Percentiles rank a stretch among this genome's conserved stretches.
These are phyloP conservation scores for Microtus ochrogaster DNA, from an alignment of 2,113 vertebrate genomes.

Conservation along the genomic window DNA sequence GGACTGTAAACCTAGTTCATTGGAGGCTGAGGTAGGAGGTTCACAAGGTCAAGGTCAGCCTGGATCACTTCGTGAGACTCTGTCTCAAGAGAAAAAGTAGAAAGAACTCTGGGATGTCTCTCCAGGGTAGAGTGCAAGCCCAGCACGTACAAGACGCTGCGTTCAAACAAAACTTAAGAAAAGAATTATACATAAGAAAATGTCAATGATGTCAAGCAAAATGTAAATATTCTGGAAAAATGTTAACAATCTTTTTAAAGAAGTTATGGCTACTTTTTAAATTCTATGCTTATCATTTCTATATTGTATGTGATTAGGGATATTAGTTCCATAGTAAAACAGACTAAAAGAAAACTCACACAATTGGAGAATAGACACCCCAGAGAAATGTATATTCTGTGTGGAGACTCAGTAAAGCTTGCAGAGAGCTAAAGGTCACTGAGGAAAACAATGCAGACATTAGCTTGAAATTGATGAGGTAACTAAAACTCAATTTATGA, in stretches of 20 bases:
- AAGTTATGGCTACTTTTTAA: neutral
- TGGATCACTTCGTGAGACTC: neutral
- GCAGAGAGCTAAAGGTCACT: constrained; percentile 19
- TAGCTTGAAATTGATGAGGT: constrained; percentile 42
- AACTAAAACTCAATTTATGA: constrained; percentile 41
- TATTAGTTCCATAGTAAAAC: constrained; percentile 16
- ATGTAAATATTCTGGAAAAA: constrained; percentile 28
- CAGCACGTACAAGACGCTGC: neutral
- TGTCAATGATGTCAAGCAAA: neutral
- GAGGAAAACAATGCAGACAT: neutral
- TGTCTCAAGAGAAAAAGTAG: neutral
- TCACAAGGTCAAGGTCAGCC: neutral
- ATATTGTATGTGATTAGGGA: neutral
- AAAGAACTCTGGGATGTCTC: neutral
- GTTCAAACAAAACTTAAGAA: neutral
- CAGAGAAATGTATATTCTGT: neutral
- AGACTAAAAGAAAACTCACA: constrained; percentile 21
- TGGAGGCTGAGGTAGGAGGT: neutral
- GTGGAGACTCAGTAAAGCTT: neutral
- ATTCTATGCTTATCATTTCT: neutral
- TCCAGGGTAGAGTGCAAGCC: no score
- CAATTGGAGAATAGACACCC: neutral
- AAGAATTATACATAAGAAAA: neutral
- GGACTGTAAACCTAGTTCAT: neutral
- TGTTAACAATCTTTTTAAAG: neutral